Evolutionary conservation across 2,888 invertebrate species (phyloP), one percentile per base, ranked within the genome.

Genomic region (Sepioteuthis lessoniana): DNA sequence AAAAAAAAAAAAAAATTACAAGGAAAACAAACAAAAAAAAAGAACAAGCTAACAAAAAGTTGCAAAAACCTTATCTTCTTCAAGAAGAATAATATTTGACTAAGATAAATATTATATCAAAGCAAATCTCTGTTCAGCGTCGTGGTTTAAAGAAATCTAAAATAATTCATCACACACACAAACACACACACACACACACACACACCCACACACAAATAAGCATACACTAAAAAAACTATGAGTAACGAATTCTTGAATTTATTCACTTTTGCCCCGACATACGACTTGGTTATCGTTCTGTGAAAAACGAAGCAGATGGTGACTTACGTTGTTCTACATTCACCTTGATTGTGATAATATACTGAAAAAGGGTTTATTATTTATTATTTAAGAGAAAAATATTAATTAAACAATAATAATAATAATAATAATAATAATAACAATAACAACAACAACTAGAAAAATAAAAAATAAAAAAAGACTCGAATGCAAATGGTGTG

Each of bases 401-500:
- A 42, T 90, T 50, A 94, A 90, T n/a, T n/a, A n/a, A n/a, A n/a
- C n/a, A n/a, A n/a, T n/a, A n/a, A n/a, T n/a, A n/a, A n/a, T n/a
- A n/a, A n/a, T n/a, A n/a, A n/a, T n/a, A n/a, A n/a, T n/a, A n/a
- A n/a, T n/a, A n/a, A n/a, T n/a, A n/a, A n/a, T n/a, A n/a, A n/a
- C n/a, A n/a, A n/a, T n/a, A n/a, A n/a, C n/a, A n/a, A n/a, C n/a
- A n/a, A n/a, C n/a, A n/a, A n/a, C n/a, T n/a, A n/a, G n/a, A n/a
- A n/a, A n/a, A n/a, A n/a, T n/a, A n/a, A n/a, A 94, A 91, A 94
- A 93, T 94, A 91, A 94, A 94, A 94, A 90, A 94, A 90, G 50
- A 92, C 42, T 42, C 92, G 93, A 94, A n/a, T 55, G 94, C 5
- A n/a, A 94, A 91, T 1, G 55, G 91, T 90, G 38, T 37, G 94